Base-by-base conservation (phyloP, 2,888 invertebrate genomes). In the Ariolimax columbianus region DNA sequence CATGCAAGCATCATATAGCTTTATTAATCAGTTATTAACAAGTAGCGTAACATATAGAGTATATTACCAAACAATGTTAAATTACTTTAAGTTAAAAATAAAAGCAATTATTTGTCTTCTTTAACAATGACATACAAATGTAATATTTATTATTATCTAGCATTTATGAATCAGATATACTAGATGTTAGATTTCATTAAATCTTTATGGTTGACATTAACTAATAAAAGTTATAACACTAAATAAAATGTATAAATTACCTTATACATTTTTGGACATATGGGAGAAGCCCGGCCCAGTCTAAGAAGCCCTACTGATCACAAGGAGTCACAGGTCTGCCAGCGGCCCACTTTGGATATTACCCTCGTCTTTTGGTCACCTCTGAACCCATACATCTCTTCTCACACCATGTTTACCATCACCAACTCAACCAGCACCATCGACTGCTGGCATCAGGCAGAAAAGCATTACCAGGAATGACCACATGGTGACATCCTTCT, bases 211-310 rank as follows among this genome's bases (percentile, higher is more conserved):
- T n/a, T n/a, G n/a, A n/a, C n/a, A n/a, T n/a, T n/a, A n/a, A n/a
- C n/a, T n/a, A n/a, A n/a, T n/a, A n/a, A 55, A 23, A 55, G 23
- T 23, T 55, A 55, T 55, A 47, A 47, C 55, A 55, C 55, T 55
- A 73, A 51, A 73, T 23, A 55, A 55, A 55, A 55, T 23, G 3
- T 55, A 14, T 55, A 55, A 55, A 79, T 84, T 84, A 84, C 84
- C 84, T 84, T 59, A 47, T 43, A 38, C 26, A 26, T 73, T 59
- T 72, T 33, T 77, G 77, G 68, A 66, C 79, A 66, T 19, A 63
- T 79, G 79, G 40, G 79, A 79, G 79, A 79, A 79, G 79, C 79
- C 79, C 70, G 68, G 43, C n/a, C 51, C 43, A 81, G 70, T 81
- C 77, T 77, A 83, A 77, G 77, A 51, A 51, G 66, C 63, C 30